Evolutionary conservation across 2,888 invertebrate species (phyloP), one percentile per base, ranked within the genome.

Genomic region (Nineta flava): DNA sequence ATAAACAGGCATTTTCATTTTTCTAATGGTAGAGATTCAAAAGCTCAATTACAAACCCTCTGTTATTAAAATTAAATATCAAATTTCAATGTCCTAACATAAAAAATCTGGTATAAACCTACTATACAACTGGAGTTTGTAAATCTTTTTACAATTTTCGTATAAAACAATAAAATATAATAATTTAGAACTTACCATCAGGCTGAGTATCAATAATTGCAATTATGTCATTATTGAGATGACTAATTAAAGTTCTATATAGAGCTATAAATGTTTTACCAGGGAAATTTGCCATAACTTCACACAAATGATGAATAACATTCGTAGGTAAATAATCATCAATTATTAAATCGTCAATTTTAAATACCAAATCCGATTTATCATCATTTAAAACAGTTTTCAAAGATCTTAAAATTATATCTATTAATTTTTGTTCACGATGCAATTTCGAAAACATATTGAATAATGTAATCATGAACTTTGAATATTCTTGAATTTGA

Each of bases 401-500:
- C 13, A 41, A 9, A 10, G 17, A 40, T 41, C 34, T 48, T 21
- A 48, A 41, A 9, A 48, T 12, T 21, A 17, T 41, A 4, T 41
- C 2, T 15, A 48, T 21, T 9, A 48, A 41, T 41, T 48, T 48
- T 9, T 38, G 19, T 21, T 48, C 48, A 34, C 41, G 32, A 13
- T 48, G 40, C 21, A 48, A 40, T 26, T 41, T 40, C 13, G 48
- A 21, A 35, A 48, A 48, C 40, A 31, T 48, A 19, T 41, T 26
- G 12, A 48, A 48, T 16, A 48, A 13, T 19, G n/a, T n/a, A 34
- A 40, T 48, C 31, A 48, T 21, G 41, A 48, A 48, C 41, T 10
- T 13, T 15, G 40, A 40, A 38, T 41, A 48, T 13, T 48, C 48
- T 19, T 40, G 13, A n/a, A 34, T 15, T 9, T 19, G n/a, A 35